Evolutionary conservation across 2,113 vertebrate species (phyloP), one percentile per base, ranked within the genome.

Genomic region (Spea bombifrons): DNA sequence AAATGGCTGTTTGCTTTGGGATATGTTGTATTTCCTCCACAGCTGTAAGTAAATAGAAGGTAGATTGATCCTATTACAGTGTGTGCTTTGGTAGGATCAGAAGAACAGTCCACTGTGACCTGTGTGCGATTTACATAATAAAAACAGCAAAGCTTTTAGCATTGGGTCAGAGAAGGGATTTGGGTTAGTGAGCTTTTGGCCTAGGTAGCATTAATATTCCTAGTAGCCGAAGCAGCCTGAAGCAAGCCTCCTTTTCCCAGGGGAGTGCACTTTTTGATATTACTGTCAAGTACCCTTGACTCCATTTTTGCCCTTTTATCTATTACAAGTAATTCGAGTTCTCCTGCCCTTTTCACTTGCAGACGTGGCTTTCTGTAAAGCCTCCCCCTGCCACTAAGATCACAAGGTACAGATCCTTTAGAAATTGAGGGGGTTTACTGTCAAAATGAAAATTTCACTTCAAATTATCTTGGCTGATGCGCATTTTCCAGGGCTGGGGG

Each of bases 231-330:
- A 70, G 55, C 67, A 81, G 90, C 89, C 88, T 84, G 84, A 80
- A 85, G 86, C 84, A 88, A 90, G 89, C 83, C 86, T 84, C 86
- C 83, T 57, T 85, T 92, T 95, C 97, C 94, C 94, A 80, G 5
- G 96, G 92, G 96, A 94, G 91, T 88, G 93, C 93, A 95, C 94
- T 95, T 94, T 91, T 89, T 94, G 95, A 94, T 95, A 96, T 95
- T 95, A 94, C 97, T 99, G 97, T 98, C 97, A 99, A 96, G 94
- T 95, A 94, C 94, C 94, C 94, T 95, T 94, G 95, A 95, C 96
- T 97, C 93, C 91, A 95, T 95, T 92, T 96, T 94, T 98, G 97
- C 96, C 96, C 97, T 98, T 99, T 98, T 97, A 97, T 97, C 96
- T 96, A 92, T 95, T 96, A 96, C 96, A 96, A 97, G 95, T 96